Base-by-base conservation (phyloP, 2,113 vertebrate genomes). In the Phalacrocorax brasilianus region DNA sequence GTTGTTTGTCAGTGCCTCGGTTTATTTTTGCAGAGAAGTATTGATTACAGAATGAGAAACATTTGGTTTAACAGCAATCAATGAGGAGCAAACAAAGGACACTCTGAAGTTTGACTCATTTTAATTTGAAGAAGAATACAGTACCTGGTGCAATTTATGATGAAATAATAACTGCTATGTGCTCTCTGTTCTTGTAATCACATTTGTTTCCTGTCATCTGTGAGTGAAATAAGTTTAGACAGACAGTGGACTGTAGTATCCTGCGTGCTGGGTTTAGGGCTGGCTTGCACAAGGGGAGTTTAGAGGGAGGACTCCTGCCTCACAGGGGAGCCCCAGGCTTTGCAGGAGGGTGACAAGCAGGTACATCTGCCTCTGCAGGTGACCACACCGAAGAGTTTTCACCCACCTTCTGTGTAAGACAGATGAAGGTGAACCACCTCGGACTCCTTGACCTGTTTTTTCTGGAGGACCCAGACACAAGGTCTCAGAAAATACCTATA, bases 11-110 rank as follows among this genome's bases (percentile, higher is more conserved):
- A 97, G 86, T 95, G 96, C 92, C 94, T 94, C 3, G 65, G 93
- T 97, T 97, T 98, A 97, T 97, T 98, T 98, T 97, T 79, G 83
- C 95, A 90, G 96, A 94, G 94, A 92, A 93, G 82, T 97, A 98
- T 98, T 97, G 98, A 98, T 98, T 97, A 93, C 95, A 93, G 95
- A 95, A 96, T 93, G 96, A 97, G 97, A 98, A 98, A 97, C 96
- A 97, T 97, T 98, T 98, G 96, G 95, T 97, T 98, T 97, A 98
- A 97, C 93, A 97, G 92, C 70, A 71, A 94, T 98, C 97, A 72
- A 97, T 98, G 93, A 94, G 82, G 94, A 95, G 92, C 96, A 95
- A 96, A 97, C 97, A 97, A 98, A 98, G 88, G 96, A 96, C 75
- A 49, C 93, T 47, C 94, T 95, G 95, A 97, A 85, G 91, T 97